Percentiles rank a stretch among this genome's conserved stretches.
Conservation (phyloP, 2,797 vertebrate species). For the Sebastes minor region DNA sequence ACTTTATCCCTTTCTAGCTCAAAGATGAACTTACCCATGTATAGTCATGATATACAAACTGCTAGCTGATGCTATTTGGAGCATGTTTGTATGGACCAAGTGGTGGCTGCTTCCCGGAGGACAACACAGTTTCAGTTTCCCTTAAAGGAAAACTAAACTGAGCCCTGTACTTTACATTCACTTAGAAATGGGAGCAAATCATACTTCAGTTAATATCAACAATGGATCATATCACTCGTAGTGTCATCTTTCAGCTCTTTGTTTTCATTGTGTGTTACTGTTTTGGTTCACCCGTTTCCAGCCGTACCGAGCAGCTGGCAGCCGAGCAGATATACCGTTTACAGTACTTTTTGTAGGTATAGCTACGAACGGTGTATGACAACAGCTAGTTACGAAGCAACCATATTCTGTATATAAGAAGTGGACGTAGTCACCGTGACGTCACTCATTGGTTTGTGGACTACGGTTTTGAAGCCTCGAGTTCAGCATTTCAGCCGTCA, state of each 20-base stretch:
- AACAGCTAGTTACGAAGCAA: too few species aligned
- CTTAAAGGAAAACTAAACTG: not conserved
- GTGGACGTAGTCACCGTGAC: too few species aligned
- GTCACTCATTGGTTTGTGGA: not conserved
- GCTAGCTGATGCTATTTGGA: not conserved
- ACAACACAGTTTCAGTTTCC: not conserved
- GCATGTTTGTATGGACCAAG: not conserved
- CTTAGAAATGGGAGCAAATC: not conserved
- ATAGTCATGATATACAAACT: conserved; percentile 25
- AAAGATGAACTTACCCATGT: conserved; percentile 24
- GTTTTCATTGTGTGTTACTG: not conserved
- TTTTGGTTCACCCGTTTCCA: not conserved
- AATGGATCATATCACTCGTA: not conserved
- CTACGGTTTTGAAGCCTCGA: too few species aligned
- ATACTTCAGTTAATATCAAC: not conserved
- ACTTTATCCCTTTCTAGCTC: too few species aligned
- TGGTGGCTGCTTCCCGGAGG: not conserved
- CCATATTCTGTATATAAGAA: too few species aligned
- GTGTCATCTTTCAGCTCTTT: not conserved
- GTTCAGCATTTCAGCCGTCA: too few species aligned
- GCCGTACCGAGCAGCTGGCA: not conserved
- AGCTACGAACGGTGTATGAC: too few species aligned
- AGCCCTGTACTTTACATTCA: not conserved
- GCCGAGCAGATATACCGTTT: too few species aligned
- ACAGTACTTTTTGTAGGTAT: too few species aligned